Conservation (phyloP, 2,888 invertebrate species). For the Drosophila leonis region DNA sequence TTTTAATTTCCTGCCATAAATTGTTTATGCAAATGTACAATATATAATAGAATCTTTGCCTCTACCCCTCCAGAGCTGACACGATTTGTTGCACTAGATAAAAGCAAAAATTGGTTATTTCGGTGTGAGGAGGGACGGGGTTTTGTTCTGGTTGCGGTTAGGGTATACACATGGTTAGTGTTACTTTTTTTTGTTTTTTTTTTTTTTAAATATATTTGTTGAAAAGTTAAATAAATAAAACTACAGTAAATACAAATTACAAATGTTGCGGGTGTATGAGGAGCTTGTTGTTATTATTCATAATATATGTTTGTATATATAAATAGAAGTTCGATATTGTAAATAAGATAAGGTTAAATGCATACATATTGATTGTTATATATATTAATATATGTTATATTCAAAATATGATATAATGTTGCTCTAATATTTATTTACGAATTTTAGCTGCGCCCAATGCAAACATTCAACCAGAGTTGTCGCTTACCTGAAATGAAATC, state of each 20-base stretch:
- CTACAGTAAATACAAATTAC: slow-evolving; percentile 43
- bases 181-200: neutral
- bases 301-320: slow-evolving; percentile 14
- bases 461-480: slow-evolving; percentile 9
- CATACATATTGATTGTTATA: slow-evolving; percentile 23
- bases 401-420: slow-evolving; percentile 4
- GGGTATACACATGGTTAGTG: slow-evolving; percentile 42
- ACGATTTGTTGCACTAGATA: slow-evolving; percentile 59
- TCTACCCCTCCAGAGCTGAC: slow-evolving; percentile 19
- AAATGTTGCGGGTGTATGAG: slow-evolving; percentile 48
- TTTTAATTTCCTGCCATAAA: slow-evolving; percentile 77
- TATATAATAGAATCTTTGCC: slow-evolving; percentile 33
- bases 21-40: slow-evolving; percentile 73
- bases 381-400: slow-evolving; percentile 6
- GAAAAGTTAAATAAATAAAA: slow-evolving; percentile 39
- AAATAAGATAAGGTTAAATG: slow-evolving; percentile 40
- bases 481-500: slow-evolving; percentile 68
- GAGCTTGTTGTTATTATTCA: slow-evolving; percentile 28
- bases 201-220: slow-evolving; percentile 1
- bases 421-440: slow-evolving; percentile 31
- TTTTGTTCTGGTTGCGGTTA: slow-evolving; percentile 35
- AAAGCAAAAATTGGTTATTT: slow-evolving; percentile 33
- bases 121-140: neutral
- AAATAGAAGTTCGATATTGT: slow-evolving; percentile 21
- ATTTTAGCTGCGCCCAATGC: slow-evolving; percentile 9